phyloP scores from a whole-genome alignment of 2,797 vertebrate species.

The Bradypus variegatus region DNA sequence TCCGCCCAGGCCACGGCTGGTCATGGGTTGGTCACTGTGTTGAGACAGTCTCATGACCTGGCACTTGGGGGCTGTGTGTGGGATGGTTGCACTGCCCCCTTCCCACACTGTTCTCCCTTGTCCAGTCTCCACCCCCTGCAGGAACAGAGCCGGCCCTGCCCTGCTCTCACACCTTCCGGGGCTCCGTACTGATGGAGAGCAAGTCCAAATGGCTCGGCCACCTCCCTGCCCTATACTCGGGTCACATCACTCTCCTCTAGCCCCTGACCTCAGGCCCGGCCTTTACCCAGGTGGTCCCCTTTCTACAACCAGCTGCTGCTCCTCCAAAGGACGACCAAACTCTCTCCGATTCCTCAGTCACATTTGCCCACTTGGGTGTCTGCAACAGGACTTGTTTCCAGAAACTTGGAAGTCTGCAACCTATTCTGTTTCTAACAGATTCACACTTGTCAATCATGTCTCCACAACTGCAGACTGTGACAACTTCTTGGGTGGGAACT shows the following conservation, averaged over 20 bases:
- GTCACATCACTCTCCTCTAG: background rate
- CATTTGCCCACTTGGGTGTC: background rate
- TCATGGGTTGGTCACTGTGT: background rate
- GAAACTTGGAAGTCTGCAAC: background rate
- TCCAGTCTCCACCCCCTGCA: rapidly evolving
- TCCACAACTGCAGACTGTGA: background rate
- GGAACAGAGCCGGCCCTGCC: background rate
- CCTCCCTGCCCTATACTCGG: background rate
- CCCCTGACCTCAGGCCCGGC: background rate
- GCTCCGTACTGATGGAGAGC: background rate
- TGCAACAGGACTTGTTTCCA: background rate
- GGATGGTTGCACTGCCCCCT: background rate
- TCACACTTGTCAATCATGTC: background rate
- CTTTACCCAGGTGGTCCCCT: background rate
- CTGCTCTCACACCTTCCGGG: background rate
- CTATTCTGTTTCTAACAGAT: background rate
- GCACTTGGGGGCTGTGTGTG: background rate
- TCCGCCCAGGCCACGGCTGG: background rate
- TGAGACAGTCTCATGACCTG: background rate
- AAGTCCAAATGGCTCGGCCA: background rate
- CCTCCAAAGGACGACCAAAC: background rate
- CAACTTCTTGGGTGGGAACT: background rate
- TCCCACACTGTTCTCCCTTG: background rate
- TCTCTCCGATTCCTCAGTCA: background rate
- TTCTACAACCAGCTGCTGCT: background rate